These are phyloP conservation scores for Crotalus tigris DNA, from an alignment of 2,113 vertebrate genomes.

Conservation along the genomic window DNA sequence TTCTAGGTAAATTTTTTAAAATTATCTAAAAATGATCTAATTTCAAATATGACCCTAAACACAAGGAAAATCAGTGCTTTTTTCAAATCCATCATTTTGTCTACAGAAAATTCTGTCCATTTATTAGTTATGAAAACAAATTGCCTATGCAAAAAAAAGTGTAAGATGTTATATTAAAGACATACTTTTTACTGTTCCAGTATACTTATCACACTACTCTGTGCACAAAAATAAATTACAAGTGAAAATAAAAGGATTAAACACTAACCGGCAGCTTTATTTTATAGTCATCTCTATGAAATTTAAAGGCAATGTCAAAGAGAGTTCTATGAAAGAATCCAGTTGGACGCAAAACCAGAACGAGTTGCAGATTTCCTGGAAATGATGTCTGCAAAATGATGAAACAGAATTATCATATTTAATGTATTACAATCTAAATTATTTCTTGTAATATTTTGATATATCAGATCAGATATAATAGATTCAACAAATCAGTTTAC, in stretches of 20 bases:
- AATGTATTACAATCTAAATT: background rate
- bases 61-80: background rate
- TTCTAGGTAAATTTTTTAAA: background rate
- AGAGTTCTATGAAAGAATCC: constrained; percentile 86
- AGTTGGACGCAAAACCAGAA: constrained; percentile 90
- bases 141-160: background rate
- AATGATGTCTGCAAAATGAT: constrained; percentile 82
- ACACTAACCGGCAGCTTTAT: constrained; percentile 96
- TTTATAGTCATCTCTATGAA: constrained; percentile 97
- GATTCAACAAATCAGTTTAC: background rate
- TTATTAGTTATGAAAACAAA: background rate
- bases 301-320: constrained; percentile 88
- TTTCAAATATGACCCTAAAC: background rate
- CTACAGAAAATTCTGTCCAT: background rate
- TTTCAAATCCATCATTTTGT: background rate
- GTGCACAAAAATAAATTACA: background rate
- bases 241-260: constrained; percentile 15
- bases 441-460: background rate
- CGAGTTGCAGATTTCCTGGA: constrained; percentile 93
- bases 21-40: background rate
- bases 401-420: constrained; percentile 31
- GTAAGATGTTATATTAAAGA: background rate
- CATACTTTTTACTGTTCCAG: background rate
- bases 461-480: background rate
- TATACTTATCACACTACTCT: background rate